A percentile compares a stretch with the other conserved stretches of the same genome.
Conservation (phyloP, 2,113 vertebrate genomes). For the Hydrochoerus hydrochaeris region DNA sequence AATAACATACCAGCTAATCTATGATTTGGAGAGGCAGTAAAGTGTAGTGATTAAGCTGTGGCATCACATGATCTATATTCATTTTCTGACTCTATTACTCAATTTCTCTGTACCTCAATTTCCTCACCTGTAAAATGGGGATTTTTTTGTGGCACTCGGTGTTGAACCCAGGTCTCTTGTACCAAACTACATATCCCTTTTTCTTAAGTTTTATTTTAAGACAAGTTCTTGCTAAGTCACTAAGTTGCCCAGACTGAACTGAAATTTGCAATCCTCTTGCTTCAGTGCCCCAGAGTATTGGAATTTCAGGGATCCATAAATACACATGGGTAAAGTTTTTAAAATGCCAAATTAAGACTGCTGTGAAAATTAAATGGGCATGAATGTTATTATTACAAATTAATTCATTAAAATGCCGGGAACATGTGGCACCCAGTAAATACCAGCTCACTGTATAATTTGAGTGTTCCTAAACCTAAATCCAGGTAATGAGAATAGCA, state of each 20-base stretch:
- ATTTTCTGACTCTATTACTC: not conserved
- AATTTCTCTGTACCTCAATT: not conserved
- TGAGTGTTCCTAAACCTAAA: not conserved
- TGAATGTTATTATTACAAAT: not conserved
- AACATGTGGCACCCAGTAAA: not conserved
- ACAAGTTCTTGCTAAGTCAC: not conserved
- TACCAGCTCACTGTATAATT: not conserved
- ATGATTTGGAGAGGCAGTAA: not conserved
- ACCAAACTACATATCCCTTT: not conserved
- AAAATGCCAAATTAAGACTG: slow-evolving; percentile 5
- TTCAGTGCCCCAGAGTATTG: not conserved
- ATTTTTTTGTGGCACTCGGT: not conserved
- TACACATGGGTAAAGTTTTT: not conserved
- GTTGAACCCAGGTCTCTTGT: not conserved
- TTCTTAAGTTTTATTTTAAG: not conserved
- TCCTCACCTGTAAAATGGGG: not conserved
- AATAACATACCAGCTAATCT: not conserved
- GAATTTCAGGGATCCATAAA: not conserved
- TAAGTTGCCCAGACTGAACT: not conserved
- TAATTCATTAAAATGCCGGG: not conserved
- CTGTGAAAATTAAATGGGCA: not conserved
- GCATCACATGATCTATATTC: not conserved
- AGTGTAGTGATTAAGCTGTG: not conserved
- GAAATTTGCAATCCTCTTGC: not conserved
- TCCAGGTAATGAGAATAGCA: not conserved